Evolutionary conservation across 2,888 invertebrate genomes (phyloP), one percentile per base, ranked within the genome.

Genomic region (Drosophila emarginata): DNA sequence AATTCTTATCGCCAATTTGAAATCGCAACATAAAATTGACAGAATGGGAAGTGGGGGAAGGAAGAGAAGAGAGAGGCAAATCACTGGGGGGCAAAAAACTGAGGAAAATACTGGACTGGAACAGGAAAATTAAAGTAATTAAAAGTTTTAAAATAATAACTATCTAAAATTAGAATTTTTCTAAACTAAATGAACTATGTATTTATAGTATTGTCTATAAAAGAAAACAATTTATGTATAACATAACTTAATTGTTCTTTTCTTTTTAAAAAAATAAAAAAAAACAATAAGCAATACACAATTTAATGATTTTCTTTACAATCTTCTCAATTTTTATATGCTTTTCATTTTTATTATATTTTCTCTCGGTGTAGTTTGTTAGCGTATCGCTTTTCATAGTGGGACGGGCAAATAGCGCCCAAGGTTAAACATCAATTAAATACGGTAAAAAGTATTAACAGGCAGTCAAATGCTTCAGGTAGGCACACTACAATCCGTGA

Each of bases 391-490:
- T 72, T 76, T 79, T 74, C 77, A 64, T 59, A 53, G 54, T 56
- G 57, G 23, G 58, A 58, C 54, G 53, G 39, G 63, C 61, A 11
- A 11, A 11, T 64, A 56, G 69, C 64, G 69, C 64, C 76, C 88
- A 85, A 88, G 88, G 84, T 88, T 83, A 83, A 79, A 80, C 88
- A 85, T 85, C 84, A 85, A 84, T 84, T 88, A 84, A 86, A 88
- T 86, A 80, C 75, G 71, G 79, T 79, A 76, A 63, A 39, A 51
- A 26, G 72, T 61, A 53, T 56, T 60, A 45, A 45, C 45, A 53
- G 65, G 36, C 61, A 56, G 65, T 45, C 71, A 65, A 72, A 65
- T 64, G 65, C 72, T 40, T 45, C 45, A 21, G 45, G 45, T 45
- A 21, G 45, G 45, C 45, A 45, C 32, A 32, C 9, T 2, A 45